A percentile compares a stretch with the other conserved stretches of the same genome.
Conservation (phyloP, 2,797 vertebrate genomes). For the Stomatorhinus walkeri region DNA sequence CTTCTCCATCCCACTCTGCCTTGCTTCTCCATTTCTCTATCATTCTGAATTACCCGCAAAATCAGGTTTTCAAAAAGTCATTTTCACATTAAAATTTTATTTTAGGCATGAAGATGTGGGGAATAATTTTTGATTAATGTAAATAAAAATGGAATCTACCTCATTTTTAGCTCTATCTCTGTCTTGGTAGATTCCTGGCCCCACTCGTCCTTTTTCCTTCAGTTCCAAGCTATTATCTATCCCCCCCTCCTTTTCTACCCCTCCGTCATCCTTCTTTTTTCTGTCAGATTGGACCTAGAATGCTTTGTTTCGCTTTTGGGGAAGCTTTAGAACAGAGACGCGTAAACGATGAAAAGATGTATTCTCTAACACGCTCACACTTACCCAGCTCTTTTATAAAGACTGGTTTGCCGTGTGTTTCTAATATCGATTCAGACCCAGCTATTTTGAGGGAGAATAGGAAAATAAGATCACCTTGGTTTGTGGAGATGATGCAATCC, state of each 20-base stretch:
- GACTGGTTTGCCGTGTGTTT: neutral
- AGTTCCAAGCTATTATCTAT: slow-evolving; percentile 30
- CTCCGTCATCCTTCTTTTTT: neutral
- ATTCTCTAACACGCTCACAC: neutral
- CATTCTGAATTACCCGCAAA: slow-evolving; percentile 14
- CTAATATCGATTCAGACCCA: neutral
- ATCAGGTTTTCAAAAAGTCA: neutral
- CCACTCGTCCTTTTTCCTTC: slow-evolving; percentile 3
- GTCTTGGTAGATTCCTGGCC: neutral
- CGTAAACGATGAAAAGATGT: slow-evolving; percentile 45
- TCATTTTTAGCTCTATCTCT: neutral
- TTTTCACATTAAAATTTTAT: neutral
- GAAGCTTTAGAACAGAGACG: slow-evolving; percentile 55
- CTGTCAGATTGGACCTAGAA: slow-evolving; percentile 53
- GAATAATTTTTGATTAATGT: neutral
- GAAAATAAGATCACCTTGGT: slow-evolving; percentile 13
- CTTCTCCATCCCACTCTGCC: neutral
- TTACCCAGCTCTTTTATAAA: neutral
- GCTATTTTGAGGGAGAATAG: slow-evolving; percentile 14
- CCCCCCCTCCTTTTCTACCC: neutral
- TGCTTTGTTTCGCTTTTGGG: slow-evolving; percentile 45
- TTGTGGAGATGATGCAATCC: slow-evolving; percentile 16
- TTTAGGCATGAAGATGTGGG: neutral
- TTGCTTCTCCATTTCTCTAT: neutral
- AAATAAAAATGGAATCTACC: neutral